Base-by-base conservation (phyloP, 2,888 invertebrate species). In the Phengaris alcon region DNA sequence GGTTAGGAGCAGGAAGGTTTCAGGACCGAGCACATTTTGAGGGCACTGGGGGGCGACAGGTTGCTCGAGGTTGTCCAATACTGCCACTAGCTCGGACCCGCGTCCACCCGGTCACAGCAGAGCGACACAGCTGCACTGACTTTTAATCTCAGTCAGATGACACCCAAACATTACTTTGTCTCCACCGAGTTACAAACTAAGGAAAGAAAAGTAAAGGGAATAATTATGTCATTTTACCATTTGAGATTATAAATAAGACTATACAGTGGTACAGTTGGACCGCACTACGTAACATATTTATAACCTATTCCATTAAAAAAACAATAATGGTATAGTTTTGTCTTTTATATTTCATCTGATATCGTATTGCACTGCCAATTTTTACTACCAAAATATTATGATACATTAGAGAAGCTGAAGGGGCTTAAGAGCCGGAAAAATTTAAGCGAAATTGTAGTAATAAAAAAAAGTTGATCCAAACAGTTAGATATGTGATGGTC, bases 21-120 rank as follows among this genome's bases (percentile, higher is more conserved):
- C 75, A 54, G 57, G 75, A 75, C 55, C 70, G 22, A 74, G 55
- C 46, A 55, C 22, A 4, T 52, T 55, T 70, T 15, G n/a, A n/a
- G 48, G 22, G 52, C 52, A 64, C n/a, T 54, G 69, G 68, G 35
- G 46, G n/a, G 57, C 15, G 52, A 72, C 46, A 68, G 76, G 12
- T 48, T 68, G 73, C 68, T 52, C 48, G 76, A 78, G 73, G 72
- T 76, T 77, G 77, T 81, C 78, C 76, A 74, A 80, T 79, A 81
- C 83, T 81, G 82, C 82, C 83, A 82, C 80, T 82, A 78, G 77
- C 74, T 79, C 76, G 78, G 78, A 76, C 80, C 80, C 79, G 78
- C 82, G 80, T 81, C 80, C 79, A 44, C 79, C 78, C 79, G 79
- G 79, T 77, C 69, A 76, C 76, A 69, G 78, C 73, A 3, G 35